Evolutionary conservation across 2,888 invertebrate genomes (phyloP), one percentile per base, ranked within the genome.

Genomic region (Endotricha flammealis): DNA sequence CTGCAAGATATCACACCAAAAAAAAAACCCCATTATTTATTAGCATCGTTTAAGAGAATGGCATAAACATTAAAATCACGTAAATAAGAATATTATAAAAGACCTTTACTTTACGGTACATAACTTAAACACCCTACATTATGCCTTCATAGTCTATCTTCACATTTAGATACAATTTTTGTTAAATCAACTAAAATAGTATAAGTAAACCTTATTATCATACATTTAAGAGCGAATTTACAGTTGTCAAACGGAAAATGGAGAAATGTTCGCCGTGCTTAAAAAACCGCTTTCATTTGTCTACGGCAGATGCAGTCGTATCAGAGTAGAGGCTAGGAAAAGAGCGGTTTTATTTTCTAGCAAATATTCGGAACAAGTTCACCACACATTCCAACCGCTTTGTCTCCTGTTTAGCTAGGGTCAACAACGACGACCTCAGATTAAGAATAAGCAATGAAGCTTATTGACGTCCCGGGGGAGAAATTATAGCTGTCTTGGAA

Each of bases 221-320:
- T 8, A 4, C 5, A 3, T 5, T 23, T 52, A 66, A 53, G 53
- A 53, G 41, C 29, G 39, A 41, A 42, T 42, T 35, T 31, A 32
- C 41, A 42, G 39, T 50, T 48, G 41, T 44, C 42, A 39, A 42
- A 44, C 50, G 47, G 44, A 49, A 48, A 51, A 60, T 57, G 57
- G 57, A 62, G 61, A 71, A 67, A 70, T 65, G 68, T 66, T 69
- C 65, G 70, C 62, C 70, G 75, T 74, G 73, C 70, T 81, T 79
- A 81, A 82, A 81, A 81, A 82, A 81, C 80, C 81, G 68, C 82
- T 73, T 78, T 74, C 81, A 81, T 82, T 82, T 82, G 82, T 82
- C 81, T 78, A 68, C 70, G 68, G 78, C 82, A 81, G 80, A 81
- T 81, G 82, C 82, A 81, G 80, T 67, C 71, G 75, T 73, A 74